phyloP scores from a whole-genome alignment of 2,113 vertebrate species.

The Microtus pennsylvanicus region DNA sequence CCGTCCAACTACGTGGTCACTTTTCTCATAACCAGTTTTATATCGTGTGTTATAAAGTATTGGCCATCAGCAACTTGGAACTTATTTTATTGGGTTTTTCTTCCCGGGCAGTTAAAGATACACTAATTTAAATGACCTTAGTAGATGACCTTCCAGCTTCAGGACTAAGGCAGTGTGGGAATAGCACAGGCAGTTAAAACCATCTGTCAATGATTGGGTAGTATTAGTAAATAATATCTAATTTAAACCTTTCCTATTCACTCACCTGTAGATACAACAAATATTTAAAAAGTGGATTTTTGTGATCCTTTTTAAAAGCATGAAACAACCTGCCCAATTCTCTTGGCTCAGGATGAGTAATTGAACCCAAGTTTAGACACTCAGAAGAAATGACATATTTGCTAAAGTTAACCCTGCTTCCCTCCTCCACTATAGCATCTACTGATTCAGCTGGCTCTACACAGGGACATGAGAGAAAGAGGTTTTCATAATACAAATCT shows the following conservation, averaged over 20 bases:
- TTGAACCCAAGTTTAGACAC: constrained; percentile 36
- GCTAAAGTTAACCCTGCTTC: constrained; percentile 60
- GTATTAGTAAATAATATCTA: neutral
- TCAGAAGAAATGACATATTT: constrained; percentile 61
- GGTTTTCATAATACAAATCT: constrained; percentile 32
- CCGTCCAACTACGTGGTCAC: neutral
- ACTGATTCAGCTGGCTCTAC: constrained; percentile 55
- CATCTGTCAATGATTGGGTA: neutral
- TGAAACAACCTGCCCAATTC: constrained; percentile 69
- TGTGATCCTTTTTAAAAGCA: constrained; percentile 20
- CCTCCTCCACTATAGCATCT: neutral
- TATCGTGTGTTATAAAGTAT: neutral
- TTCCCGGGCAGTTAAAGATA: neutral
- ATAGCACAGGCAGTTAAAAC: neutral
- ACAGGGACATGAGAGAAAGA: neutral
- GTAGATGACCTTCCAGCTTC: neutral
- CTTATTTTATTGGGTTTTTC: neutral
- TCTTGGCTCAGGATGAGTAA: constrained; percentile 48
- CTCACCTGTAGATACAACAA: neutral
- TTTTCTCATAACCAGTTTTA: constrained; percentile 34
- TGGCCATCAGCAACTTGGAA: neutral
- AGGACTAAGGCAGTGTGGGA: neutral
- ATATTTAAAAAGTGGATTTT: constrained; percentile 4
- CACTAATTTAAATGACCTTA: constrained; percentile 8
- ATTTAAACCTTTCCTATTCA: constrained; percentile 39